Base-by-base conservation (phyloP, 2,888 invertebrate species). In the Aricia artaxerxes region DNA sequence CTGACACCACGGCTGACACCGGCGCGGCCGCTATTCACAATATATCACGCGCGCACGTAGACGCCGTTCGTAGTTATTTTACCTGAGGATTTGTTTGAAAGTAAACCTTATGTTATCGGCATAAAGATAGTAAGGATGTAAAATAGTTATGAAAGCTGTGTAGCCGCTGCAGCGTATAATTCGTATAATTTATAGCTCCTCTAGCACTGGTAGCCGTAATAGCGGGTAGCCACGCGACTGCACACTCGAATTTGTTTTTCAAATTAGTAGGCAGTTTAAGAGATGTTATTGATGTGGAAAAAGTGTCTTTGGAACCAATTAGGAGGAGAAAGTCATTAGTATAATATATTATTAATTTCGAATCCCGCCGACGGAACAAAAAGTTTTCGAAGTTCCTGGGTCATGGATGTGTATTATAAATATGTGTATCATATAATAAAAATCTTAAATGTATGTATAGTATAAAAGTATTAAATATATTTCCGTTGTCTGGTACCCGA, bases 141-240 rank as follows among this genome's bases (percentile, higher is more conserved):
- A 61, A 61, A 61, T 61, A 61, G 0, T 7, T 24, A 0, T 61
- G 7, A 24, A 24, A 24, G 49, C 7, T n/a, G 24, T 24, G 24
- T 61, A 69, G 85, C 88, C 86, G 86, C 87, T 87, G 86, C 89
- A 87, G 88, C 88, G 91, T 93, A 92, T 94, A 94, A 94, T 94
- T 94, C 93, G 92, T 91, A 88, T 94, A 90, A 94, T 94, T 94
- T 94, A 94, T 93, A 88, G 90, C 85, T 83, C 84, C 85, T 80
- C 82, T 86, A 81, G 84, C 86, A 90, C 90, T 93, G 91, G 93
- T 92, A 93, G 92, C 92, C 84, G 86, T 94, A 93, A 94, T 94
- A 92, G 93, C 89, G 85, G 85, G 85, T 88, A 90, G 91, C 94
- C 94, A 94, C 94, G 94, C 94, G 93, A 94, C 93, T 86, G 86